Percentiles rank a stretch among this genome's conserved stretches.
These are phyloP conservation scores for Sycobia sp. DNA, from an alignment of 1,140 invertebrate species.

Conservation along the genomic window DNA sequence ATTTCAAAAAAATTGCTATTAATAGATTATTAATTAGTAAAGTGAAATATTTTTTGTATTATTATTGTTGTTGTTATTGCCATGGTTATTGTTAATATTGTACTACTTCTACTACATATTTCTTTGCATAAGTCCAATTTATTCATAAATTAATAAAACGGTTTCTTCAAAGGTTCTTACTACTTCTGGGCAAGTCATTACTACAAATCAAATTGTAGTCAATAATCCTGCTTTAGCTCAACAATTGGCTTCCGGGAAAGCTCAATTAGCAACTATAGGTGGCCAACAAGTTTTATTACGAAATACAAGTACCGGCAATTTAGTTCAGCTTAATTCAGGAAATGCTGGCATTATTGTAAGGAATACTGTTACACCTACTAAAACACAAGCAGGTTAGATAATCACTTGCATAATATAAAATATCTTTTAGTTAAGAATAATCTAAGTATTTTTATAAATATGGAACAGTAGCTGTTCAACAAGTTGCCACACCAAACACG, in stretches of 20 bases:
- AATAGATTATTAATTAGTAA: neutral
- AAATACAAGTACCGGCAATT: slow-evolving; percentile 70
- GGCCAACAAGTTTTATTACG: slow-evolving; percentile 82
- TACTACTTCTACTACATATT: no score
- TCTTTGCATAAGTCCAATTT: no score
- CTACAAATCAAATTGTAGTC: slow-evolving; percentile 72
- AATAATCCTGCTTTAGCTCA: slow-evolving; percentile 76
- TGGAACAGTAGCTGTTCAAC: slow-evolving; percentile 2
- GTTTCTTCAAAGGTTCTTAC: slow-evolving; percentile 62
- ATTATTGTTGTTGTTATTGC: neutral
- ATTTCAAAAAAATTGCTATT: no score
- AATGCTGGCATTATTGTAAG: slow-evolving; percentile 57
- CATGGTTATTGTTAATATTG: no score
- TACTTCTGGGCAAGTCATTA: slow-evolving; percentile 50
- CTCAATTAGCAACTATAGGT: slow-evolving; percentile 80
- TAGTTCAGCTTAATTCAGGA: slow-evolving; percentile 58
- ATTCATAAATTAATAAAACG: no score
- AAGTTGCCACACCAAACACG: slow-evolving; percentile 40
- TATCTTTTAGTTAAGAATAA: slow-evolving; percentile 7
- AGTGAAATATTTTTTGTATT: neutral
- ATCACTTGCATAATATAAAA: neutral
- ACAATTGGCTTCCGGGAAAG: slow-evolving; percentile 77
- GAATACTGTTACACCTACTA: slow-evolving; percentile 46
- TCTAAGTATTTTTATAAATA: neutral
- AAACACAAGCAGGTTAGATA: slow-evolving; percentile 46